A percentile compares a stretch with the other conserved stretches of the same genome.
Conservation (phyloP, 2,113 vertebrate species). For the Xenus cinereus region DNA sequence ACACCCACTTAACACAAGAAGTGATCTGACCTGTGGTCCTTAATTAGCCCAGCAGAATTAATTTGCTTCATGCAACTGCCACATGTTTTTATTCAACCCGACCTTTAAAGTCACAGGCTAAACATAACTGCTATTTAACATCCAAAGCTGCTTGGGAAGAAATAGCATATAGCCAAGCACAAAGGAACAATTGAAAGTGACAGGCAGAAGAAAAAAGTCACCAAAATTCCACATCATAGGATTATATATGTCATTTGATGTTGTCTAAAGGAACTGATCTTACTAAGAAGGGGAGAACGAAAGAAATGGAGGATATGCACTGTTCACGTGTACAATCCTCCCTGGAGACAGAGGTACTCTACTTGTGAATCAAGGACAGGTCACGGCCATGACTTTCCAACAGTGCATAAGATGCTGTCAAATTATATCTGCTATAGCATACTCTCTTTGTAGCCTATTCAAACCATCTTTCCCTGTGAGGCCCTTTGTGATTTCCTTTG, state of each 20-base stretch:
- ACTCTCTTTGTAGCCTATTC: not conserved
- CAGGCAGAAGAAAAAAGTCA: slow-evolving; percentile 22
- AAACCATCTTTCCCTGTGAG: not conserved
- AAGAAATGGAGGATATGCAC: not conserved
- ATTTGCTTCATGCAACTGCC: not conserved
- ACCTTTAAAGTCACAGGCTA: slow-evolving; percentile 19
- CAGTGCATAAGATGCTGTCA: not conserved
- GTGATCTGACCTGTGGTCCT: not conserved
- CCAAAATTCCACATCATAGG: not conserved
- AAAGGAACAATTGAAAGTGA: slow-evolving; percentile 12
- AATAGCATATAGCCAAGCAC: not conserved
- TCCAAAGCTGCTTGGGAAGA: not conserved
- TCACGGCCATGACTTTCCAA: not conserved
- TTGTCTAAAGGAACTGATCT: not conserved
- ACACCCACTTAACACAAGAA: not conserved
- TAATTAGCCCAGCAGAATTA: not conserved
- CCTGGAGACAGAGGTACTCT: not conserved
- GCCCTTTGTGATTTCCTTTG: not conserved
- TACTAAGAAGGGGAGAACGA: not conserved
- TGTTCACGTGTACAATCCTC: not conserved
- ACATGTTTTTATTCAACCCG: not conserved
- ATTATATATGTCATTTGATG: not conserved
- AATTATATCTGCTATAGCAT: not conserved
- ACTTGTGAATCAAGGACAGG: not conserved
- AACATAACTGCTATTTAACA: not conserved